A percentile compares a stretch with the other conserved stretches of the same genome.
These are phyloP conservation scores for Myotis findleyi DNA, from an alignment of 2,797 vertebrate species.

Conservation along the genomic window DNA sequence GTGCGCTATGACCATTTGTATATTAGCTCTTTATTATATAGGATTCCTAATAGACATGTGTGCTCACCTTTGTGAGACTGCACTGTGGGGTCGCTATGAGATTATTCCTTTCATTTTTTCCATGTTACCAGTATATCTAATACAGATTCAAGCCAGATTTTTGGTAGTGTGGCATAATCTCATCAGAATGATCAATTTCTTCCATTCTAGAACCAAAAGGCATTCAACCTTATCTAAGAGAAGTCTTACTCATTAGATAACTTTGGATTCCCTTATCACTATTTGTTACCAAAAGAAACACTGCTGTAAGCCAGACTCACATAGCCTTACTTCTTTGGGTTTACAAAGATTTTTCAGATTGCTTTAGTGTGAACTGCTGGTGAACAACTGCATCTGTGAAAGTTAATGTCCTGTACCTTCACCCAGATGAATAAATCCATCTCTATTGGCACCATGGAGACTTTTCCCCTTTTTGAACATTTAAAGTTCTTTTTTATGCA, in stretches of 20 bases:
- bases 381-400: constrained; percentile 66
- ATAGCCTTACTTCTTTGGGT: constrained; percentile 57
- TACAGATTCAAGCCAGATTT: constrained; percentile 70
- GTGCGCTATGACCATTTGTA: no score
- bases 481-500: constrained; percentile 69
- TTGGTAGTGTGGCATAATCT: constrained; percentile 70
- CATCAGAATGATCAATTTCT: constrained; percentile 71
- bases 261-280: constrained; percentile 16
- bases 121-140: constrained; percentile 73
- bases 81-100: constrained; percentile 41
- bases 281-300: constrained; percentile 74
- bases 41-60: constrained; percentile 60
- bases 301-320: not conserved
- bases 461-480: constrained; percentile 80
- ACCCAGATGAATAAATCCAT: constrained; percentile 68
- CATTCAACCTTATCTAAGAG: constrained; percentile 57
- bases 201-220: constrained; percentile 66
- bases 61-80: constrained; percentile 51
- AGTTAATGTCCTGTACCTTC: constrained; percentile 52
- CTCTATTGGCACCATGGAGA: constrained; percentile 62
- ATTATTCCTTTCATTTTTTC: constrained; percentile 62
- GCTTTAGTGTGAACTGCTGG: not conserved
- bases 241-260: constrained; percentile 14
- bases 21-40: constrained; percentile 20
- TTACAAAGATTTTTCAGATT: constrained; percentile 70